Base-by-base conservation (phyloP, 2,113 vertebrate genomes). In the Toxostoma redivivum region DNA sequence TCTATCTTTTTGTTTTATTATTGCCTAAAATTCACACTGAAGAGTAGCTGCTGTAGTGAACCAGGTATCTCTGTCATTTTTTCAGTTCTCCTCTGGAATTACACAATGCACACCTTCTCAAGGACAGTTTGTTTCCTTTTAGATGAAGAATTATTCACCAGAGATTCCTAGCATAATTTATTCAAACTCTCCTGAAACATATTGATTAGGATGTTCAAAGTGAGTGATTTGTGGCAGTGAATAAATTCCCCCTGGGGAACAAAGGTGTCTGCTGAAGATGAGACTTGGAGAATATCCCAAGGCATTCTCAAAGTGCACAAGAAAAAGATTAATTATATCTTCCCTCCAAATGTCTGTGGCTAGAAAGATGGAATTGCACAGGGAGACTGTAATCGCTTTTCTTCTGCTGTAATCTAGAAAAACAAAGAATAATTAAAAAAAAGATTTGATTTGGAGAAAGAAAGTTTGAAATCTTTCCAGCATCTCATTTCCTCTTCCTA, bases 251-350 rank as follows among this genome's bases (percentile, higher is more conserved):
- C 31, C 18, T 3, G 2, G 53, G 60, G 54, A 97, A n/a, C 44
- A 84, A 91, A 94, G 77, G 86, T 95, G 56, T 56, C 71, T 51
- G 47, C 71, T 66, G 72, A 92, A 57, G 51, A 77, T n/a, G 88
- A 92, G 58, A 78, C 42, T 77, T 95, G 69, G 88, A 95, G 47
- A 67, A 51, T 72, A 83, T 92, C 53, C 70, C 65, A 89, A 79
- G 28, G 50, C 40, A 67, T 77, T 84, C 56, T 81, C 53, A 81
- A 81, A 94, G 61, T 69, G 37, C 65, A 89, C 1, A 21, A 84
- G 69, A 56, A 82, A 88, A 93, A 69, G 48, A 94, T 94, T 89
- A 92, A 91, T 92, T 94, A 35, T 61, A 83, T 65, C 81, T 94
- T 37, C 16, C 22, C 64, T 69, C 19, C 30, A 83, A 89, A 89